Conservation (phyloP, 2,113 vertebrate species). For the Psilopsiagon aymara region DNA sequence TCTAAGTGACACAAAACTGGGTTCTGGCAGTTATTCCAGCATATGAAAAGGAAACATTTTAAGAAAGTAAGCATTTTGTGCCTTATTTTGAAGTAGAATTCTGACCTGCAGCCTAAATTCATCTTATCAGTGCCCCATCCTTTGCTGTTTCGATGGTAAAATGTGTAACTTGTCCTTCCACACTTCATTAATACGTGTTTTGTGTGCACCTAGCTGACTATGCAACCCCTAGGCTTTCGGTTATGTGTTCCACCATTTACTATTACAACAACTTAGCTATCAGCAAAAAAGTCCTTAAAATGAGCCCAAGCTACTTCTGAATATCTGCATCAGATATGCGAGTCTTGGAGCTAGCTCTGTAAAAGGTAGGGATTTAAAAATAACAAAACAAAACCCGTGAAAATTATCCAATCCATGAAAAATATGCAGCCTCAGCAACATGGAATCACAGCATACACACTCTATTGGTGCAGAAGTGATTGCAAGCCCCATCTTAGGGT, state of each 20-base stretch:
- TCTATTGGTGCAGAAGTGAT: not conserved
- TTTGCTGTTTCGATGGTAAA: not conserved
- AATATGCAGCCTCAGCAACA: slow-evolving; percentile 65
- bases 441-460: slow-evolving; percentile 20
- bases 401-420: slow-evolving; percentile 68
- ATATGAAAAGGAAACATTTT: not conserved
- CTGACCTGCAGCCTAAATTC: not conserved
- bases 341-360: not conserved
- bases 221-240: slow-evolving; percentile 30
- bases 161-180: slow-evolving; percentile 15
- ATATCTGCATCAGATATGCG: not conserved
- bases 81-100: not conserved
- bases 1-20: not conserved
- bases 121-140: not conserved
- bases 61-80: not conserved
- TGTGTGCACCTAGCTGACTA: not conserved
- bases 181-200: slow-evolving; percentile 23
- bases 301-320: not conserved
- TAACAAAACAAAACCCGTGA: slow-evolving; percentile 39
- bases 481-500: not conserved
- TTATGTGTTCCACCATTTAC: not conserved
- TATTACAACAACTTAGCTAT: slow-evolving; percentile 13
- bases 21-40: not conserved
- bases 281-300: slow-evolving; percentile 26
- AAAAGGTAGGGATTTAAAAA: slow-evolving; percentile 57